These are phyloP conservation scores for Sanderia malayensis DNA, from an alignment of 30 jellyfish, hydroid and myxozoan genomes.

Conservation along the genomic window DNA sequence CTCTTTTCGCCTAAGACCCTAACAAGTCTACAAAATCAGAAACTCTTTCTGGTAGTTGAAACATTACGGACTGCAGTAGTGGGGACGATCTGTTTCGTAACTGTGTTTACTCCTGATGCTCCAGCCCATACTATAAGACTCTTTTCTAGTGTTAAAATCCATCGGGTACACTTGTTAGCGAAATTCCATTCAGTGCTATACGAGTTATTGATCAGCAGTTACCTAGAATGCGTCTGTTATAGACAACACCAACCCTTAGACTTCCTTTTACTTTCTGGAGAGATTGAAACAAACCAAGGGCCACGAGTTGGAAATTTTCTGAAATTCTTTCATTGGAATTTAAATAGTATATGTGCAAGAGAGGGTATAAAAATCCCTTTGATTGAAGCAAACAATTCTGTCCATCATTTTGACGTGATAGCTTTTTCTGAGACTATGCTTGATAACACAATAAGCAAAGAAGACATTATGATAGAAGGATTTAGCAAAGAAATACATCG, in stretches of 20 bases:
- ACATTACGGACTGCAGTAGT: neutral
- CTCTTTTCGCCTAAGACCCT: constrained; percentile 8
- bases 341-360: constrained; percentile 55
- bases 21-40: constrained; percentile 12
- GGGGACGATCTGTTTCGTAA: neutral
- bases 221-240: neutral
- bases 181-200: constrained; percentile 1
- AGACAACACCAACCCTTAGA: constrained; percentile 11
- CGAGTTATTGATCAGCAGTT: neutral
- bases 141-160: constrained; percentile 11
- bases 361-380: constrained; percentile 23
- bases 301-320: constrained; percentile 12
- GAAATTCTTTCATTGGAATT: constrained; percentile 51
- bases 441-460: neutral
- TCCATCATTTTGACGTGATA: constrained; percentile 37
- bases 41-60: constrained; percentile 5
- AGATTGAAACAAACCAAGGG: constrained; percentile 26
- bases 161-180: neutral
- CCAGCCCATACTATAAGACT: neutral
- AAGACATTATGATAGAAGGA: constrained; percentile 14
- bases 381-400: constrained; percentile 42
- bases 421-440: constrained; percentile 37
- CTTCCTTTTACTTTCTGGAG: constrained; percentile 17
- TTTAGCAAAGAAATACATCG: constrained; percentile 16
- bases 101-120: neutral